These are phyloP conservation scores for Fragum whitleyi DNA, from an alignment of 2,888 invertebrate genomes.

Conservation along the genomic window DNA sequence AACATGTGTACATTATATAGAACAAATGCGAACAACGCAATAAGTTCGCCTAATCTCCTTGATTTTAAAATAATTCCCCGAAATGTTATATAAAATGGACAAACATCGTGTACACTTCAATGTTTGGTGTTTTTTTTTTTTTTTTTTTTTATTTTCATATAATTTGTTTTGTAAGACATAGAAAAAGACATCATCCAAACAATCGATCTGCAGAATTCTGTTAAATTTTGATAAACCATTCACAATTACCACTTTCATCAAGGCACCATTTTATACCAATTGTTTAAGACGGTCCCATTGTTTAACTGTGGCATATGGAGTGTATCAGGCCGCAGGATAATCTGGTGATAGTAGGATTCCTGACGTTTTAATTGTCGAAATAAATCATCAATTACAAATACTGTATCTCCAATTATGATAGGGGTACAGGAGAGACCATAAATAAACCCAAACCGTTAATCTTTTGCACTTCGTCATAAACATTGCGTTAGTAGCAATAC, in stretches of 20 bases:
- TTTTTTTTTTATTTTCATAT: no score
- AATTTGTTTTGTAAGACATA: no score
- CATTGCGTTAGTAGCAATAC: neutral
- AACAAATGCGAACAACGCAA: no score
- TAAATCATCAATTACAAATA: conserved; percentile 48
- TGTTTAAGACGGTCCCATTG: conserved; percentile 4
- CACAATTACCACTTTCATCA: conserved; percentile 6
- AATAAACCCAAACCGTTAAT: conserved; percentile 25
- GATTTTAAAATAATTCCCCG: no score
- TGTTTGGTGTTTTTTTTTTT: no score
- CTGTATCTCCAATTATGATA: conserved; percentile 36
- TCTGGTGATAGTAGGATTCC: conserved; percentile 37
- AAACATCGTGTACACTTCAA: no score
- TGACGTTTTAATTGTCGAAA: conserved; percentile 46
- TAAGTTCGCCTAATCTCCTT: no score
- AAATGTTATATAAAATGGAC: no score
- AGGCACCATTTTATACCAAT: conserved; percentile 35
- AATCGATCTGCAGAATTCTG: neutral
- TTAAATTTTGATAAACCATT: neutral
- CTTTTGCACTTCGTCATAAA: conserved; percentile 30
- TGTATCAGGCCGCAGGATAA: conserved; percentile 38
- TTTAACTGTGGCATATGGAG: conserved; percentile 34
- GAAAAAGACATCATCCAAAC: neutral
- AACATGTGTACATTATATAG: no score
- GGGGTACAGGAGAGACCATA: conserved; percentile 17